Evolutionary conservation across 2,888 invertebrate genomes (phyloP).

Genomic region (Agonopterix alstromeriana): DNA sequence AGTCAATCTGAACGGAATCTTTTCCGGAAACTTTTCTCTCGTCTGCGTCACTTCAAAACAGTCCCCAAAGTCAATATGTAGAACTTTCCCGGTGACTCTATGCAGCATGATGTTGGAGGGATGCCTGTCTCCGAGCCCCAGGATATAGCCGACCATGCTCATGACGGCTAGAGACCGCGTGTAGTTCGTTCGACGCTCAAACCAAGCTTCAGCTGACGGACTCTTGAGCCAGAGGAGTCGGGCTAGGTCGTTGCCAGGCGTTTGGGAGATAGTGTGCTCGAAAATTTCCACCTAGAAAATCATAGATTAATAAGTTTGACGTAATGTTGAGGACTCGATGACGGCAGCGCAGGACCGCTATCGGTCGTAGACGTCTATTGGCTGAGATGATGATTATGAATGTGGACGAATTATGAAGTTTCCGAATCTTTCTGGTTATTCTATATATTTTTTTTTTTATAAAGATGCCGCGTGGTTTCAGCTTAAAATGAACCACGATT

Average conservation of each 20-base stretch:
- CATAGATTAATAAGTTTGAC: too few species aligned
- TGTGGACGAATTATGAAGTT: too few species aligned
- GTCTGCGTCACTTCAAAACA: conserved; percentile 99
- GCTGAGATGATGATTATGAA: too few species aligned
- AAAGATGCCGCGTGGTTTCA: too few species aligned
- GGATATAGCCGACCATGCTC: conserved; percentile 99
- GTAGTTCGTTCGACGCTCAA: conserved; percentile 97
- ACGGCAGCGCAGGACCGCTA: too few species aligned
- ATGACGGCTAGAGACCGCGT: conserved; percentile 97
- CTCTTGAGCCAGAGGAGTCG: conserved; percentile 97
- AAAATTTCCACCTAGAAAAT: conserved; percentile 89
- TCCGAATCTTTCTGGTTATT: too few species aligned
- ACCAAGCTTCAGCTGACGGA: conserved; percentile 98
- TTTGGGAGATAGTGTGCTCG: conserved; percentile 96
- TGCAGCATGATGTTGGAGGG: conserved; percentile 99
- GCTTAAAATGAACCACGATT: too few species aligned
- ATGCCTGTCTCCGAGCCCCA: conserved; percentile 98
- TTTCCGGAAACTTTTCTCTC: conserved; percentile 98
- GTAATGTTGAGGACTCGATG: too few species aligned
- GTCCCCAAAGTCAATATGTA: conserved; percentile 99
- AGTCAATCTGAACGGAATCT: conserved; percentile 97
- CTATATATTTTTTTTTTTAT: too few species aligned
- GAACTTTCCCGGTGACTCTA: conserved; percentile 95
- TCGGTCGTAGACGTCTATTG: too few species aligned
- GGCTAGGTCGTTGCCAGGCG: conserved; percentile 95